These are phyloP conservation scores for Lacanobia oleracea DNA, from an alignment of 2,888 invertebrate species.

Conservation along the genomic window DNA sequence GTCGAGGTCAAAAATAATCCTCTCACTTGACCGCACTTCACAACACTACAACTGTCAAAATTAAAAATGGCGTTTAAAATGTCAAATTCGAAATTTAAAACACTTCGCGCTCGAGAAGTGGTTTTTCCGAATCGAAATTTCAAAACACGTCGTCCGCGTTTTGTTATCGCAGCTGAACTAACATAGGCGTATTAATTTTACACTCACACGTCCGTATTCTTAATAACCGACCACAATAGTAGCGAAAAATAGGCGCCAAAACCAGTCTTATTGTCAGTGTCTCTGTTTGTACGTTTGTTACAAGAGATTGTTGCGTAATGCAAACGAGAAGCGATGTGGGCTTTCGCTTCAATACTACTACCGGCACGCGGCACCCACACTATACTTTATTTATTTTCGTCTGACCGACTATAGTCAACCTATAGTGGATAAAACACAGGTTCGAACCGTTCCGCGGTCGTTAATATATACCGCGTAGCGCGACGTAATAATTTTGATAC, in stretches of 20 bases:
- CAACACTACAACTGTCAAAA: conserved; percentile 60
- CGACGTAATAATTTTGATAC: conserved; percentile 70
- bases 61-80: conserved; percentile 49
- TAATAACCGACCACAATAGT: conserved; percentile 78
- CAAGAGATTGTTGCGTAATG: conserved; percentile 75
- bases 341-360: conserved; percentile 81
- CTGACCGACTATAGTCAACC: conserved; percentile 65
- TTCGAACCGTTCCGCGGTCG: conserved; percentile 68
- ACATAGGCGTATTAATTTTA: conserved; percentile 77
- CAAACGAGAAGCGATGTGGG: conserved; percentile 70
- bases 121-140: conserved; percentile 63
- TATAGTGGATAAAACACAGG: conserved; percentile 71
- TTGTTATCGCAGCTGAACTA: conserved; percentile 84
- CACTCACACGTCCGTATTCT: conserved; percentile 77
- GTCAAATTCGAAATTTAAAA: conserved; percentile 44
- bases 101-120: conserved; percentile 44
- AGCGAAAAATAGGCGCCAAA: conserved; percentile 80
- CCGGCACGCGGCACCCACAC: conserved; percentile 76
- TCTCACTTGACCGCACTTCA: conserved; percentile 24
- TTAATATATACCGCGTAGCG: conserved; percentile 69
- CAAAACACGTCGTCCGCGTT: conserved; percentile 79
- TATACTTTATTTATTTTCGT: conserved; percentile 83
- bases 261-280: conserved; percentile 78
- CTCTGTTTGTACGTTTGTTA: conserved; percentile 71
- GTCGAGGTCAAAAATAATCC: conserved; percentile 12